Evolutionary conservation across 2,113 vertebrate species (phyloP), one percentile per base, ranked within the genome.

Genomic region (Zootoca vivipara): DNA sequence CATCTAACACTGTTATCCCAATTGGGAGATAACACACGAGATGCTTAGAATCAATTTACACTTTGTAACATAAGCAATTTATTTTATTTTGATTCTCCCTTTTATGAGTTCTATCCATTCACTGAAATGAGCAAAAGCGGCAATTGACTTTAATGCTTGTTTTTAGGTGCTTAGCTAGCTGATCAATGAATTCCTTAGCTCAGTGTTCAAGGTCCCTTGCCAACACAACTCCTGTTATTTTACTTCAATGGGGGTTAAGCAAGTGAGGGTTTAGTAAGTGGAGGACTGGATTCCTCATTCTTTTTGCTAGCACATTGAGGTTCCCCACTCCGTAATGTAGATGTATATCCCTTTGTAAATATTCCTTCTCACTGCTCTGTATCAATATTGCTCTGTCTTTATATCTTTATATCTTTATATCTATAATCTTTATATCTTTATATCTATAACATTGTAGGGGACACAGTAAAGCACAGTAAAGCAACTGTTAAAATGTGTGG

Each of bases 31-130:
- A 24, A 67, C 56, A 58, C 0, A 0, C 1, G 5, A 67, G n/a
- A 35, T 58, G 40, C 56, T 87, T 7, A 0, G 0, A 84, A 33
- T 65, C 4, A 81, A 33, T 0, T 7, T n/a, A 70, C 82, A 74
- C 42, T 79, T 56, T 62, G 5, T 78, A 85, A 3, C 15, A 58
- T 5, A 89, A 91, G 0, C 1, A 5, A 77, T 91, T 87, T 73
- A 56, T 87, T 86, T 91, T 82, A 62, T 2, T 3, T 85, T 80
- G 67, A 85, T 87, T 90, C 12, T 70, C 70, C 33, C 20, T 73
- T 77, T 89, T 70, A 56, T 56, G 2, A 69, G 0, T 58, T 40
- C 46, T 58, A 58, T 20, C 46, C 9, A 38, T 87, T 46, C 10
- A 79, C 24, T 2, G 83, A 42, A 20, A 7, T 38, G 78, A 89